Conservation (phyloP, 2,797 vertebrate genomes). For the Austrolebias charrua region DNA sequence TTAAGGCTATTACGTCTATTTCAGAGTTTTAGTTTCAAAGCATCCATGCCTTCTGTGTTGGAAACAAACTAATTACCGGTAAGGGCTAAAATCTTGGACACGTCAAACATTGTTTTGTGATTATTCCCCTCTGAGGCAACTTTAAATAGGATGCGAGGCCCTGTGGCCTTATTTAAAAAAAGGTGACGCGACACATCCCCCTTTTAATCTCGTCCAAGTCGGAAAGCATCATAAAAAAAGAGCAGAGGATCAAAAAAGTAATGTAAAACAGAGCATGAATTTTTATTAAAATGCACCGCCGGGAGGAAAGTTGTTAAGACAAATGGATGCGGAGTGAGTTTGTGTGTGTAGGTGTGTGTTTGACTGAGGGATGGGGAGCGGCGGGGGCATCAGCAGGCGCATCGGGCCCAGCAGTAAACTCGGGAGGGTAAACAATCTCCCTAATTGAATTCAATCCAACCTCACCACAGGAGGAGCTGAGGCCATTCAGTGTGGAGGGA, state of each 20-base stretch:
- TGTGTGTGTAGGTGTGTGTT: constrained; percentile 23
- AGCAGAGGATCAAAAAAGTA: constrained; percentile 4
- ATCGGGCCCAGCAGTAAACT: constrained; percentile 63
- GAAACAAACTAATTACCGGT: constrained; percentile 58
- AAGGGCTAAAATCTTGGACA: constrained; percentile 34
- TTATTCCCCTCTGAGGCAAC: constrained; percentile 21
- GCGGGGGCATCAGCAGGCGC: constrained; percentile 29
- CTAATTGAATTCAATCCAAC: constrained; percentile 75
- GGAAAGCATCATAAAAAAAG: constrained; percentile 22
- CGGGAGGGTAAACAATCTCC: constrained; percentile 73
- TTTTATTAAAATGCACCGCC: constrained; percentile 19
- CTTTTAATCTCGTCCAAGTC: constrained; percentile 28
- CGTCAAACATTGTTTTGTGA: constrained; percentile 19
- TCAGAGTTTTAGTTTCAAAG: constrained; percentile 50
- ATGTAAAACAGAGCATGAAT: constrained; percentile 33
- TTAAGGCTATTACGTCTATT: constrained; percentile 38
- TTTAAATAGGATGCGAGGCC: constrained; percentile 15
- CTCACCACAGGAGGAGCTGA: constrained; percentile 54
- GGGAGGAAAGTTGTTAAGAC: constrained; percentile 17
- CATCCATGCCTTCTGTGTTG: constrained; percentile 55
- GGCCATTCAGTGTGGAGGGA: constrained; percentile 43
- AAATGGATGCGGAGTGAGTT: constrained; percentile 13
- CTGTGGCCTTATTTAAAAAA: constrained; percentile 28
- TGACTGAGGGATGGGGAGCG: constrained; percentile 1
- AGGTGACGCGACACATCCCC: constrained; percentile 36